phyloP scores from a whole-genome alignment of 2,113 vertebrate species.

The Channa argus region DNA sequence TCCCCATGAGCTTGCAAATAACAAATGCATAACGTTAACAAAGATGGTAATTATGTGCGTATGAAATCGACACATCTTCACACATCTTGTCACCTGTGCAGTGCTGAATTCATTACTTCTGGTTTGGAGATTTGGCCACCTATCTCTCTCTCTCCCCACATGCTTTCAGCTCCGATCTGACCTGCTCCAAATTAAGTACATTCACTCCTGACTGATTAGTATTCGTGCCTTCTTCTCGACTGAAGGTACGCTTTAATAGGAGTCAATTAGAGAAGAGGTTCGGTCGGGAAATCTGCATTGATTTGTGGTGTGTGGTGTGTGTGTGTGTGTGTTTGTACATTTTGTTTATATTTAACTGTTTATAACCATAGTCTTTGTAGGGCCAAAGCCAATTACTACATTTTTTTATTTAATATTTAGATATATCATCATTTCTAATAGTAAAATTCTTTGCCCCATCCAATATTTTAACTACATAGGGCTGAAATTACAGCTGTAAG shows the following conservation, averaged over 20 bases:
- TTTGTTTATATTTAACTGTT: constrained; percentile 61
- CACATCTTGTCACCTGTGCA: not conserved
- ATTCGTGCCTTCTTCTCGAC: constrained; percentile 35
- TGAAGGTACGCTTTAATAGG: constrained; percentile 61
- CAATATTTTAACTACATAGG: not conserved
- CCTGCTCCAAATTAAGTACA: constrained; percentile 32
- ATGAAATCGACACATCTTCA: not conserved
- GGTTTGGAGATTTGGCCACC: constrained; percentile 2
- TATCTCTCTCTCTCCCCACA: not conserved
- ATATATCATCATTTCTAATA: constrained; percentile 27
- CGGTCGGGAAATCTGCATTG: constrained; percentile 63
- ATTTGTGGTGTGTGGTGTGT: constrained; percentile 61
- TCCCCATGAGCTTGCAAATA: too few relatives aligned
- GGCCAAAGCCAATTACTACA: constrained; percentile 16
- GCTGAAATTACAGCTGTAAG: not conserved
- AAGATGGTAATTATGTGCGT: too few relatives aligned
- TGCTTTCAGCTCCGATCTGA: constrained; percentile 20
- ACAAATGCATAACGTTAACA: too few relatives aligned
- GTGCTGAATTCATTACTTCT: not conserved
- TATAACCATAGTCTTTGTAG: constrained; percentile 30
- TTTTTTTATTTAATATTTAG: constrained; percentile 3
- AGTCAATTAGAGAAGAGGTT: constrained; percentile 65
- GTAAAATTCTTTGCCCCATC: not conserved
- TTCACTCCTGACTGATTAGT: constrained; percentile 46
- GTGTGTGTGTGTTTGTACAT: constrained; percentile 62